A percentile compares a stretch with the other conserved stretches of the same genome.
Evolutionary conservation across 1,140 invertebrate species (phyloP).

Genomic region (Atta colombica): DNA sequence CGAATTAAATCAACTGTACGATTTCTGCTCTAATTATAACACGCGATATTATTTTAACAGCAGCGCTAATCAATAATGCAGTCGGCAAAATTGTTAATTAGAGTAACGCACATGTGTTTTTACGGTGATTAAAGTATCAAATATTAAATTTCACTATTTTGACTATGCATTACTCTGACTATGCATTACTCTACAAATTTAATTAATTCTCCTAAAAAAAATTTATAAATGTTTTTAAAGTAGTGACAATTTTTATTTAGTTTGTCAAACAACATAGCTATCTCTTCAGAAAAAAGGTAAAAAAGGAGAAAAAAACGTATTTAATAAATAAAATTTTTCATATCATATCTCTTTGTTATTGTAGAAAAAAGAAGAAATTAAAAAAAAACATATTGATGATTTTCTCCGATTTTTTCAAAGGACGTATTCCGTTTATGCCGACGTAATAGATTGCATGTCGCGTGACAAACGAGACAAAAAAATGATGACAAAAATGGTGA

Average conservation of each 20-base stretch:
- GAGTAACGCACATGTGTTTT: background rate
- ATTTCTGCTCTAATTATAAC: conserved; percentile 11
- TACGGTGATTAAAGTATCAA: conserved; percentile 1
- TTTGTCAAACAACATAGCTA: background rate
- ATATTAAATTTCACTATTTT: conserved; percentile 16
- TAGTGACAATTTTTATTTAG: background rate
- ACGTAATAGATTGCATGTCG: conserved; percentile 6
- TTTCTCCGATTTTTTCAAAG: background rate
- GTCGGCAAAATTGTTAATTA: conserved; percentile 17
- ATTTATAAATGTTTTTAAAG: background rate
- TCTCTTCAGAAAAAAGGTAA: background rate
- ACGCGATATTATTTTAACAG: conserved; percentile 27
- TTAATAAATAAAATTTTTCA: background rate
- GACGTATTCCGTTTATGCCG: background rate
- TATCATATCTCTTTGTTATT: background rate
- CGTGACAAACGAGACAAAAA: conserved; percentile 28
- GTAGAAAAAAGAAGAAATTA: background rate
- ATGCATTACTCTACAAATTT: background rate
- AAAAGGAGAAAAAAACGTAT: background rate
- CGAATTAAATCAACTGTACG: conserved; percentile 25
- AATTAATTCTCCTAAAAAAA: background rate
- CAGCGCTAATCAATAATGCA: conserved; percentile 9
- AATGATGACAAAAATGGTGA: background rate
- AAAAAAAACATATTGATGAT: background rate
- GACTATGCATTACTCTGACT: background rate